Base-by-base conservation (phyloP, 35 echinoderm and acorn worm genomes). In the Anneissia japonica region DNA sequence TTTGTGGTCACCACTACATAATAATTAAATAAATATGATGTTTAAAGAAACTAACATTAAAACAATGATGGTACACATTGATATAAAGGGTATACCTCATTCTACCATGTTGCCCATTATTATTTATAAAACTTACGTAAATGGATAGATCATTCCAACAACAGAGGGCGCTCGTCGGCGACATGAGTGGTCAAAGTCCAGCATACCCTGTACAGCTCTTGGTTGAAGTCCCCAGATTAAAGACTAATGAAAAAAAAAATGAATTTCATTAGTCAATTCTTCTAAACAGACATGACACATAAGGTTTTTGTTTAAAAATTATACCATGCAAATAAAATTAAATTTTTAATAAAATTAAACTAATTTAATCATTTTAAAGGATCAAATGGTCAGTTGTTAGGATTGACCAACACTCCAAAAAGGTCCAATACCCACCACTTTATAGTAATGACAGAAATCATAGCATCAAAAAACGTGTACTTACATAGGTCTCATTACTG, bases 131-230 rank as follows among this genome's bases (percentile, higher is more conserved):
- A 37, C 89, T 82, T 79, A 97, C 95, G 75, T 91, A 86, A 97
- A 97, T 86, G 95, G 95, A 35, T 97, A 97, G 19, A 97, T 87
- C 95, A 97, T 97, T 74, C 81, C 91, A 39, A 93, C 95, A 32
- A 97, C 91, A 30, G 95, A 97, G 32, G 95, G 95, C 34, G 82
- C 82, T 34, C 83, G 81, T 75, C 95, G 83, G 36, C 89, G 89
- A 46, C 95, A 97, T 39, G 91, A 93, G 73, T 97, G 91, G 72
- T 97, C 95, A 90, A 97, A 97, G 77, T 97, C 95, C 77, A 97
- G 77, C 95, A 97, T 97, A 72, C 95, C 95, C 73, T 97, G 95
- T 35, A 97, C 95, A 38, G 95, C 95, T 56, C 95, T 77, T 6
- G 88, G 92, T 72, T 97, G 95, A 91, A 97, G 93, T 13, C 95